Percentiles rank a stretch among this genome's conserved stretches.
Conservation (phyloP, 2,888 invertebrate genomes). For the Melanostoma scalare region DNA sequence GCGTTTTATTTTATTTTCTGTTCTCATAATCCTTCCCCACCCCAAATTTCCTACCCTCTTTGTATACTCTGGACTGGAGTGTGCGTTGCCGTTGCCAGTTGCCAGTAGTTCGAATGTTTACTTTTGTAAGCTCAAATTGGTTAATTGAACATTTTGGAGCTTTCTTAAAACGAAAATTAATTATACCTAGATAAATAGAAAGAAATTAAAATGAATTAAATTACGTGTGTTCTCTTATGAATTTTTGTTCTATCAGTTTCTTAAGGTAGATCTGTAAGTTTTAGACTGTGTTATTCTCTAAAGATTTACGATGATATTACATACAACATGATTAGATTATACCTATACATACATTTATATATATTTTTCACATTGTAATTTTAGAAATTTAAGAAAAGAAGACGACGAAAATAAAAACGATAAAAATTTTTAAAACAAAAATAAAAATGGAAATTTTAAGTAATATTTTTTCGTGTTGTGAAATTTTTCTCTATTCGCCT, state of each 20-base stretch:
- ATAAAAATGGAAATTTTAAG: conserved; percentile 15
- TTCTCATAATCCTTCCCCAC: conserved; percentile 27
- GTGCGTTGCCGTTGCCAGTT: conserved; percentile 5
- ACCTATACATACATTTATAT: conserved; percentile 68
- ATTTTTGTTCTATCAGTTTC: conserved; percentile 35
- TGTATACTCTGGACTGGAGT: neutral
- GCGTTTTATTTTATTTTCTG: conserved; percentile 29
- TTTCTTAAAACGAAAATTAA: conserved; percentile 3
- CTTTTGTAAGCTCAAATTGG: conserved; percentile 6
- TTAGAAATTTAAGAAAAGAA: conserved; percentile 61
- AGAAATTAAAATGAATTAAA: conserved; percentile 16
- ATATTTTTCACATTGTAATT: conserved; percentile 73
- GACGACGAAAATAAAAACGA: conserved; percentile 55
- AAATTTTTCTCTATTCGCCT: conserved; percentile 7
- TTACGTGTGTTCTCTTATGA: conserved; percentile 47
- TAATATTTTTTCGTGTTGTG: conserved; percentile 29
- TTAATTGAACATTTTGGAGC: conserved; percentile 22
- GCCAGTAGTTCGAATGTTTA: conserved; percentile 4
- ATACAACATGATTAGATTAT: conserved; percentile 62
- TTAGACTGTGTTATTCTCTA: conserved; percentile 72
- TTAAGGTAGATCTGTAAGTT: conserved; percentile 68
- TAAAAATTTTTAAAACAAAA: conserved; percentile 59
- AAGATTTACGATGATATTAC: conserved; percentile 72
- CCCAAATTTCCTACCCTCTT: conserved; percentile 10
- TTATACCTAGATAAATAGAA: conserved; percentile 10